Base-by-base conservation (phyloP, 23 tunicate species). In the Halocynthia roretzi region DNA sequence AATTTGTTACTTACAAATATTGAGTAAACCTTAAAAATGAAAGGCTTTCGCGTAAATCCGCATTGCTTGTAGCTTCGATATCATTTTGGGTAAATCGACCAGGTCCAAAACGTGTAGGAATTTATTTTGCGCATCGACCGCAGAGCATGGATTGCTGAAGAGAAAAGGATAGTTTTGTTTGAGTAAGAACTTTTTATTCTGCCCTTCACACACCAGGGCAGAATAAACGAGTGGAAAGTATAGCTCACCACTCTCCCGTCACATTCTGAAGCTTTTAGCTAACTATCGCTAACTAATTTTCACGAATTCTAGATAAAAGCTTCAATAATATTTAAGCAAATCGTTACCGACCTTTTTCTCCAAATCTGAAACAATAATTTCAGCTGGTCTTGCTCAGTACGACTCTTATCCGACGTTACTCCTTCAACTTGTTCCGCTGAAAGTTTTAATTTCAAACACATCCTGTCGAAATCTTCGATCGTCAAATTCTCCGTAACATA, bases 371-470 rank as follows among this genome's bases (percentile, higher is more conserved):
- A 69, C 12, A 83, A 55, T 53, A 48, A 31, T 52, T 51, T 56
- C 51, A 83, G 62, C 55, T 83, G 87, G 54, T 83, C 82, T 20
- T 68, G 51, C 70, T 83, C 87, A 7, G 87, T 76, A 7, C 56
- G 7, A 56, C 56, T 57, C 44, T 77, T 83, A 49, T 83, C 60
- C 44, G 61, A n/a, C n/a, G 74, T 53, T 7, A 83, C 58, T 68
- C 57, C 64, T 14, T 40, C 12, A 22, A 77, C 23, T 5, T 8
- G 49, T 49, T 83, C 87, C 10, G 57, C 67, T 21, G 80, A 77
- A 44, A 83, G 55, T 53, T 56, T 75, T 54, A 83, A 49, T 60
- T 83, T 83, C 60, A 55, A 51, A 53, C 82, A 83, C 31, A 73
- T 62, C 54, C 87, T 70, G n/a, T 67, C 7, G 67, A 83, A 83